Evolutionary conservation across 2,888 invertebrate species (phyloP).

Genomic region (Cremastobaeus sp.): DNA sequence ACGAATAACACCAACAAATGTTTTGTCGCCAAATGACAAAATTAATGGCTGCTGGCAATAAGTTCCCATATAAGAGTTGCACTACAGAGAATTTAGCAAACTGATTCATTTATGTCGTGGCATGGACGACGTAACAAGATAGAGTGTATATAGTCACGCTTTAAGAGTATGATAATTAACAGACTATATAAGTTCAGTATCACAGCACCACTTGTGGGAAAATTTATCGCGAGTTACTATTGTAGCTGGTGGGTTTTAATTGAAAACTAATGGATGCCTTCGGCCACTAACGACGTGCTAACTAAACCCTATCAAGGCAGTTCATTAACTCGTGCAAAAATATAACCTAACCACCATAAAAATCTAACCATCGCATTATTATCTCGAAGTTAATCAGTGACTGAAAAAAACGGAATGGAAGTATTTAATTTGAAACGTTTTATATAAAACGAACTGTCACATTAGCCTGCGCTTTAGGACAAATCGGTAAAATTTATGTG

Average conservation of each 20-base stretch:
- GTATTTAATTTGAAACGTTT: too few species aligned
- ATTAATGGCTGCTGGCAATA: neutral
- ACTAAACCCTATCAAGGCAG: constrained; percentile 24
- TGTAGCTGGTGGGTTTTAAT: constrained; percentile 21
- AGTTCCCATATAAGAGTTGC: constrained; percentile 9
- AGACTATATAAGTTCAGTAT: constrained; percentile 25
- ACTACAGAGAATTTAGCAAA: neutral
- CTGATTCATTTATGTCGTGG: constrained; percentile 11
- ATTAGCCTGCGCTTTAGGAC: neutral
- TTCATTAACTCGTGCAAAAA: constrained; percentile 20
- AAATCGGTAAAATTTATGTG: constrained; percentile 2
- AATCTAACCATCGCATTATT: constrained; percentile 6
- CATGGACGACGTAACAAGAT: constrained; percentile 1
- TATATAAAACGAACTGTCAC: too few species aligned
- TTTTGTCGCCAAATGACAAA: constrained; percentile 7
- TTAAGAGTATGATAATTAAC: constrained; percentile 26
- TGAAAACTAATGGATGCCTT: constrained; percentile 23
- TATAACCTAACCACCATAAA: constrained; percentile 25
- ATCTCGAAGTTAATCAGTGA: neutral
- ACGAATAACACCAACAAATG: constrained; percentile 3
- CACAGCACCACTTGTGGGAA: constrained; percentile 34
- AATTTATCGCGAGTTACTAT: constrained; percentile 35
- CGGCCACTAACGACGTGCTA: constrained; percentile 37
- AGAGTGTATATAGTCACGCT: constrained; percentile 8
- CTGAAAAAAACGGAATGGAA: too few species aligned